These are phyloP conservation scores for Eriocheir sinensis DNA, from an alignment of 1,140 invertebrate genomes.

Conservation along the genomic window DNA sequence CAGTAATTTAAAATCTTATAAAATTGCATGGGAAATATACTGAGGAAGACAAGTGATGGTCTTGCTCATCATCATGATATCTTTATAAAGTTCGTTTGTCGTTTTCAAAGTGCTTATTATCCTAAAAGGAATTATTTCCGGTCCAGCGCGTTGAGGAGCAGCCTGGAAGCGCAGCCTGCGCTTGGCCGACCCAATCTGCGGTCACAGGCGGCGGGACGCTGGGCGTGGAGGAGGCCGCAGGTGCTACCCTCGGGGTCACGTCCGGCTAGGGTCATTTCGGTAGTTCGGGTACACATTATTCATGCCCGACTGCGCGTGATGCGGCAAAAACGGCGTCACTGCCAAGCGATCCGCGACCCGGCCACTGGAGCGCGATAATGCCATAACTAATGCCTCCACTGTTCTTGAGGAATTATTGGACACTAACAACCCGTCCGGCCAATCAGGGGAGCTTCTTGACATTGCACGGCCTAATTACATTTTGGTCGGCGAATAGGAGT, in stretches of 20 bases:
- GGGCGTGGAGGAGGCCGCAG: slow-evolving; percentile 1
- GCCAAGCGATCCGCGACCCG: slow-evolving; percentile 56
- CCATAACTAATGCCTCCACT: slow-evolving; percentile 69
- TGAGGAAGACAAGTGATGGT: too few relatives aligned
- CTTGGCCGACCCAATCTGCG: background rate
- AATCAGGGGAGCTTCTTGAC: slow-evolving; percentile 67
- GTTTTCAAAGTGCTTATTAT: background rate
- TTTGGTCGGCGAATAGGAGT: slow-evolving; percentile 18
- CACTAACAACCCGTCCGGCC: slow-evolving; percentile 67
- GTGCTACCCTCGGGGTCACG: slow-evolving; percentile 61
- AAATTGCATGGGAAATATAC: too few relatives aligned
- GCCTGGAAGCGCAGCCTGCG: background rate
- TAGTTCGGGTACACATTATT: slow-evolving; percentile 75
- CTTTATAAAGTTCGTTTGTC: background rate
- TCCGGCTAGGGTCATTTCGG: slow-evolving; percentile 67
- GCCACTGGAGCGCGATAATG: slow-evolving; percentile 70
- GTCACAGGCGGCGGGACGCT: background rate
- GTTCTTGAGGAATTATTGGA: slow-evolving; percentile 72
- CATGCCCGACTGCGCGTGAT: slow-evolving; percentile 73
- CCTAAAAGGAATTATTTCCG: slow-evolving; percentile 9
- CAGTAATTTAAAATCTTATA: too few relatives aligned
- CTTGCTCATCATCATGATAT: background rate
- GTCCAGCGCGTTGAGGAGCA: background rate
- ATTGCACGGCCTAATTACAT: slow-evolving; percentile 66
- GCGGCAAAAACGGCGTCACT: slow-evolving; percentile 52